Percentiles rank a stretch among this genome's conserved stretches.
These are phyloP conservation scores for Procambarus clarkii DNA, from an alignment of 1,140 invertebrate genomes.

Conservation along the genomic window DNA sequence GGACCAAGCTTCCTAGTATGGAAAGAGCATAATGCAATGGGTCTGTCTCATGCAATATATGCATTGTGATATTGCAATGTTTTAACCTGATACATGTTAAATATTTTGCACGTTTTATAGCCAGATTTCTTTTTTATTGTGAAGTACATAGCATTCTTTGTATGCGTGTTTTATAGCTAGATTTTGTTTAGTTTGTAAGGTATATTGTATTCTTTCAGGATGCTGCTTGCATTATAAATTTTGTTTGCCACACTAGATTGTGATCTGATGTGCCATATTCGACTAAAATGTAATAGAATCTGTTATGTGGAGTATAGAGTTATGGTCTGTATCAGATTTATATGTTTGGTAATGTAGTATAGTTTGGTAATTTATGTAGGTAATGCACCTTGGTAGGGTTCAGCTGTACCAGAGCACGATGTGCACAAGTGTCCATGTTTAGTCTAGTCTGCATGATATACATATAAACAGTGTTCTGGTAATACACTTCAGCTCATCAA, in stretches of 20 bases:
- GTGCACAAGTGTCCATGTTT: not conserved
- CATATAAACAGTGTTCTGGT: not conserved
- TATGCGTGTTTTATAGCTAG: no score
- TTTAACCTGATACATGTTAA: no score
- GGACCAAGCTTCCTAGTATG: no score
- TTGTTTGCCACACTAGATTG: not conserved
- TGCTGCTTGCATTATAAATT: not conserved
- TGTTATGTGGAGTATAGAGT: not conserved
- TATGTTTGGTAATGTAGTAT: conserved; percentile 18
- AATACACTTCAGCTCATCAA: not conserved
- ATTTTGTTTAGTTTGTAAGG: no score
- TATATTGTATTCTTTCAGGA: not conserved
- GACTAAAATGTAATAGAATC: not conserved
- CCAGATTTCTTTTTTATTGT: no score
- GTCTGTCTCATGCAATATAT: no score
- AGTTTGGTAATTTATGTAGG: not conserved
- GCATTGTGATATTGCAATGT: no score
- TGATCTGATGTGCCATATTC: not conserved
- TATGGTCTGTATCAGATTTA: not conserved
- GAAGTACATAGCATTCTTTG: no score
- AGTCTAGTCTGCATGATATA: not conserved
- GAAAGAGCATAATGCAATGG: no score
- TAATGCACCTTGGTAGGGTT: not conserved
- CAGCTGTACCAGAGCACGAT: not conserved
- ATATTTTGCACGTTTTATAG: no score